Evolutionary conservation across 2,888 invertebrate genomes (phyloP).

Genomic region (Zelleria hepariella): DNA sequence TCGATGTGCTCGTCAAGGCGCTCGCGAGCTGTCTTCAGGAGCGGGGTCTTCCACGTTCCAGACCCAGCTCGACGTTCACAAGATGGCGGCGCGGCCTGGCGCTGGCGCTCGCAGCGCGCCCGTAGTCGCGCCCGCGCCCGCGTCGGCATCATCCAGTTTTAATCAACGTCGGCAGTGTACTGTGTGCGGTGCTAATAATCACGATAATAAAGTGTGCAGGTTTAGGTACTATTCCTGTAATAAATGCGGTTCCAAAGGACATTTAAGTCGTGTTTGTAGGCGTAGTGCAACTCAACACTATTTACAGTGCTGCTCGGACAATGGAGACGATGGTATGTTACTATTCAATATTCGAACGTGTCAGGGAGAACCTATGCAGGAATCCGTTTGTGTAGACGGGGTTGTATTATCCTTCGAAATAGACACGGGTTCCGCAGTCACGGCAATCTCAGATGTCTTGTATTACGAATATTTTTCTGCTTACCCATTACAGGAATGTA

Average conservation of each 20-base stretch:
- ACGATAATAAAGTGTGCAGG: neutral
- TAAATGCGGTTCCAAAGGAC: neutral
- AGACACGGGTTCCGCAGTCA: neutral
- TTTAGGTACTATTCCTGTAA: neutral
- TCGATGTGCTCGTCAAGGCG: neutral
- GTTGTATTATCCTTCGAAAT: neutral
- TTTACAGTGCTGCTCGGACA: neutral
- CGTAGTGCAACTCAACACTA: neutral
- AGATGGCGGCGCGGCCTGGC: neutral
- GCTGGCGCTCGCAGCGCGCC: neutral
- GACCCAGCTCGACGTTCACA: neutral
- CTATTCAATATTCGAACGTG: neutral
- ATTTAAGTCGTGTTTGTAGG: neutral
- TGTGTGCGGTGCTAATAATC: neutral
- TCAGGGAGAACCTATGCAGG: neutral
- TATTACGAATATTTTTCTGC: neutral
- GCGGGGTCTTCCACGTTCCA: neutral
- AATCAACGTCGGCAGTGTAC: neutral
- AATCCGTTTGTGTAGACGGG: neutral
- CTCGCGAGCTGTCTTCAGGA: too few relatives aligned
- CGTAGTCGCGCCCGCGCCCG: neutral
- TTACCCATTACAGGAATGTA: neutral
- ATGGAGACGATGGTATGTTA: neutral
- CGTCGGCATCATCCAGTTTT: neutral
- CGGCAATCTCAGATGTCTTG: neutral